A percentile compares a stretch with the other conserved stretches of the same genome.
Conservation (phyloP, 2,888 invertebrate genomes). For the Neuroscelio doddi region DNA sequence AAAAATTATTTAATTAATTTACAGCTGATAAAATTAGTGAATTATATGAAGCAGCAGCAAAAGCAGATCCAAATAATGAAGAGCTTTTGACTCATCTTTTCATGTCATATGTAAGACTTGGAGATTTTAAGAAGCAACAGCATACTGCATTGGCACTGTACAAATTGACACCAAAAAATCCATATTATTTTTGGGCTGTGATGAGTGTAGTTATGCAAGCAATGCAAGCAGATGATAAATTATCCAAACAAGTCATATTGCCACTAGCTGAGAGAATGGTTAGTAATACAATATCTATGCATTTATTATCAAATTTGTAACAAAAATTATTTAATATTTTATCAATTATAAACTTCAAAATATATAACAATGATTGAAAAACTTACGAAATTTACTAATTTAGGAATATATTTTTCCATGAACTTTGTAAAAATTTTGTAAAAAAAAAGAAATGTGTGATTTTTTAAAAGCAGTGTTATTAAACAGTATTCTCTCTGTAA, state of each 20-base stretch:
- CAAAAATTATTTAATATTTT: not conserved
- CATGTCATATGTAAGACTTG: conserved; percentile 94
- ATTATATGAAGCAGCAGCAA: conserved; percentile 91
- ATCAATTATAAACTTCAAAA: not conserved
- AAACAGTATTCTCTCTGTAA: too few species aligned
- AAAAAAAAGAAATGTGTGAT: not conserved
- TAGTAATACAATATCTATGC: conserved; percentile 63
- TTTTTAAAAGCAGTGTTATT: too few species aligned
- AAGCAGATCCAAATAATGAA: conserved; percentile 89
- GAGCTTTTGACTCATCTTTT: conserved; percentile 95
- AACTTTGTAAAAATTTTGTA: too few species aligned
- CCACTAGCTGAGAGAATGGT: conserved; percentile 96
- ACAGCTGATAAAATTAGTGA: conserved; percentile 91
- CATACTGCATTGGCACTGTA: conserved; percentile 91
- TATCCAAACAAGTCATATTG: conserved; percentile 80
- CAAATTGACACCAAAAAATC: conserved; percentile 93
- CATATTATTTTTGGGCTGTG: conserved; percentile 98
- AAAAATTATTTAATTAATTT: conserved; percentile 48
- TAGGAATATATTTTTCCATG: too few species aligned
- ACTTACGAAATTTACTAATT: too few species aligned
- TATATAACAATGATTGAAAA: too few species aligned
- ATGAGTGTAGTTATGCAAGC: conserved; percentile 98
- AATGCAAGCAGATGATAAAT: conserved; percentile 63
- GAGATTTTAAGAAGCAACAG: conserved; percentile 93
- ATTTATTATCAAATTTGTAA: too few species aligned